These are phyloP conservation scores for Oryctolagus cuniculus DNA, from an alignment of 2,113 vertebrate genomes.

Conservation along the genomic window DNA sequence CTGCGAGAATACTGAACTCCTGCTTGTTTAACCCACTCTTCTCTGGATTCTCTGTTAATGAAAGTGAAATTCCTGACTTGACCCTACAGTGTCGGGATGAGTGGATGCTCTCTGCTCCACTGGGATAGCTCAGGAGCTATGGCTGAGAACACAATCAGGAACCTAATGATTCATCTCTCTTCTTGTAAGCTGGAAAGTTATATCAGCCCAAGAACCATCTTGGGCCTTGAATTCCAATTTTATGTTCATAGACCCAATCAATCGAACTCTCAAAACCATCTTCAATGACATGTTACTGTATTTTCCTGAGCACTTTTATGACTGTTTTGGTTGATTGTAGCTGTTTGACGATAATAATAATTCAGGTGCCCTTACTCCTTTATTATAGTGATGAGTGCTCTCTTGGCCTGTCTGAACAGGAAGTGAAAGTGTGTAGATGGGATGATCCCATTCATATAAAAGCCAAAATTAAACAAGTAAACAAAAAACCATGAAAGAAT, in stretches of 20 bases:
- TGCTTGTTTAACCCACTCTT: not conserved
- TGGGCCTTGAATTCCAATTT: not conserved
- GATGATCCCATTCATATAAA: conserved; percentile 53
- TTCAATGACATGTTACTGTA: not conserved
- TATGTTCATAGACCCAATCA: not conserved
- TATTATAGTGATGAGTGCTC: conserved; percentile 49
- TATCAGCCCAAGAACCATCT: not conserved
- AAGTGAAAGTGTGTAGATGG: conserved; percentile 67
- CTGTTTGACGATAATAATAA: conserved; percentile 61
- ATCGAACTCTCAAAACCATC: not conserved
- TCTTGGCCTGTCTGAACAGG: conserved; percentile 58
- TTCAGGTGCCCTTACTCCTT: conserved; percentile 38
- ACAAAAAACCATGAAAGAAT: not conserved
- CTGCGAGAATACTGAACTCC: not conserved
- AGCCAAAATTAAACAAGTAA: conserved; percentile 61
- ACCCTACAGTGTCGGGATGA: not conserved
- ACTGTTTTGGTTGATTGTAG: conserved; percentile 43
- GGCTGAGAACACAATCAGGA: not conserved
- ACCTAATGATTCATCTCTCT: not conserved
- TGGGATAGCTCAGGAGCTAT: not conserved
- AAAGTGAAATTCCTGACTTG: not conserved
- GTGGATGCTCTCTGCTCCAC: not conserved
- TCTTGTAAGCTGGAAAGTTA: not conserved
- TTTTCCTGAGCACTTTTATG: conserved; percentile 43
- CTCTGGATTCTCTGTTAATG: not conserved